phyloP scores from a whole-genome alignment of 1,140 invertebrate genomes.

The Neodiprion pinetum region DNA sequence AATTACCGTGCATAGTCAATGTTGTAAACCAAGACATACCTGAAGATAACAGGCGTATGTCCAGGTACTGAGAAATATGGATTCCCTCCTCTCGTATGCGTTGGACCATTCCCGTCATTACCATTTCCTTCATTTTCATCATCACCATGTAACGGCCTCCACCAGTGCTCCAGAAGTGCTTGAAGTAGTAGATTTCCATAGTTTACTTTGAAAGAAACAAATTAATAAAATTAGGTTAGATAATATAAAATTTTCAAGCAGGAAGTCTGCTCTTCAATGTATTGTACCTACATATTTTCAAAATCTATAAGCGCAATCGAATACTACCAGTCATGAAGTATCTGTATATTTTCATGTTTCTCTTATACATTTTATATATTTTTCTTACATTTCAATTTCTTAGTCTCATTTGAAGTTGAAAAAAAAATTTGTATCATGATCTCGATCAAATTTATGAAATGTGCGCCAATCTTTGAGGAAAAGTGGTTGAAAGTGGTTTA shows the following conservation, averaged over 20 bases:
- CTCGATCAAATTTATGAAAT: too few relatives aligned
- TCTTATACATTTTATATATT: too few relatives aligned
- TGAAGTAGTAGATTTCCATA: constrained; percentile 94
- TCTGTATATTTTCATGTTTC: too few relatives aligned
- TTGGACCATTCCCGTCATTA: constrained; percentile 53
- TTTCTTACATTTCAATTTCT: too few relatives aligned
- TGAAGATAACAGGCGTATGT: constrained; percentile 97
- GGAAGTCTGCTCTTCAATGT: not conserved
- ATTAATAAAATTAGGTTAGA: not conserved
- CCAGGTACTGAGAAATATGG: constrained; percentile 91
- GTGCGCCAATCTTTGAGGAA: too few relatives aligned
- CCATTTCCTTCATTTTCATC: constrained; percentile 56
- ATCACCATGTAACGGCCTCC: constrained; percentile 69
- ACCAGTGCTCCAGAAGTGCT: constrained; percentile 96
- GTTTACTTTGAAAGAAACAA: constrained; percentile 75
- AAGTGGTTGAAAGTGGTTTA: too few relatives aligned
- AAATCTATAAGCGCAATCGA: constrained; percentile 14
- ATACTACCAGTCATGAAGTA: not conserved
- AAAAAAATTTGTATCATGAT: too few relatives aligned
- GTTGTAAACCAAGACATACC: constrained; percentile 62
- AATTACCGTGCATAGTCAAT: constrained; percentile 20
- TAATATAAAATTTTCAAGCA: not conserved
- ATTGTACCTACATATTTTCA: constrained; percentile 14
- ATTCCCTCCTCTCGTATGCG: constrained; percentile 69
- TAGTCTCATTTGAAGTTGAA: too few relatives aligned